Conservation (phyloP, 2,797 vertebrate genomes). For the Emydoidea blandingii region DNA sequence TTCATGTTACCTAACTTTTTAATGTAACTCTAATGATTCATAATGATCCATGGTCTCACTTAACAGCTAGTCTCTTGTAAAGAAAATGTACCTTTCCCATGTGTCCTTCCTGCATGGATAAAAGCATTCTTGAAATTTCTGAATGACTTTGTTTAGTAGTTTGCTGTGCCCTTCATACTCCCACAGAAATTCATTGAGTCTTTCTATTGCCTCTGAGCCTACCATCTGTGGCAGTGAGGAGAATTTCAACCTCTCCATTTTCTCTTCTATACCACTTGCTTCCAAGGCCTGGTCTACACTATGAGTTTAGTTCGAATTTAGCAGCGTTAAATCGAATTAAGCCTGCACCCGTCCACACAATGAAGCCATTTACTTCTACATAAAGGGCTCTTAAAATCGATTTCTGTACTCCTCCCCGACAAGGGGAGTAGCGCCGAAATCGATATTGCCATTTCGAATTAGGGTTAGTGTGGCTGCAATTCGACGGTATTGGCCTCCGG, state of each 20-base stretch:
- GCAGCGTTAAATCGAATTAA: too few relatives aligned
- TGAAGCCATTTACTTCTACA: too few relatives aligned
- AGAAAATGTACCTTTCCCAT: not conserved
- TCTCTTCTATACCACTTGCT: not conserved
- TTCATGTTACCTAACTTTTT: too few relatives aligned
- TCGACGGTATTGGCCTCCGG: too few relatives aligned
- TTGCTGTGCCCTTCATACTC: not conserved
- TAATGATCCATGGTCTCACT: not conserved
- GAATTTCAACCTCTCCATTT: not conserved
- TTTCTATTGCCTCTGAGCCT: not conserved
- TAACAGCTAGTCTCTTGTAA: not conserved
- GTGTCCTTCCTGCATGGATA: not conserved
- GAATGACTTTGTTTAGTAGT: not conserved
- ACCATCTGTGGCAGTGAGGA: not conserved
- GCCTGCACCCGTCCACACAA: too few relatives aligned
- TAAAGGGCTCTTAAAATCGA: too few relatives aligned
- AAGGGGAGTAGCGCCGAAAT: too few relatives aligned
- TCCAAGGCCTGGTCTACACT: not conserved
- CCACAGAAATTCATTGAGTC: not conserved
- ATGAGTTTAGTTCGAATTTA: too few relatives aligned
- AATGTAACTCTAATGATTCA: not conserved
- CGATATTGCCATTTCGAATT: too few relatives aligned
- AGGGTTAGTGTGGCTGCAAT: too few relatives aligned
- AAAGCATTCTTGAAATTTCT: not conserved
- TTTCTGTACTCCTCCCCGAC: too few relatives aligned